Evolutionary conservation across 30 jellyfish, hydroid and myxozoan species (phyloP).

Genomic region (Clytia hemisphaerica): DNA sequence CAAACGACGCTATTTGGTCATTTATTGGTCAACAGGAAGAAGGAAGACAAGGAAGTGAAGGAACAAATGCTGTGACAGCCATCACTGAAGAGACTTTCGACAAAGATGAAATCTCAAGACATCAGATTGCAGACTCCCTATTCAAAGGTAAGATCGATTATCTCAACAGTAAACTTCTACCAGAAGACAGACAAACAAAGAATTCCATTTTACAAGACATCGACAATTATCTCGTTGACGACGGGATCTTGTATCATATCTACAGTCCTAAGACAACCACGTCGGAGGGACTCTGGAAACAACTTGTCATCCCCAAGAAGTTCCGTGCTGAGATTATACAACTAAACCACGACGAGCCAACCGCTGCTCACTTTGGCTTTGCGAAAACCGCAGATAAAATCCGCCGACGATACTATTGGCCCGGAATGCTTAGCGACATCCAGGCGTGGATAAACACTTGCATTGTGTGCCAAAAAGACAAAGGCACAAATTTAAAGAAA

Average conservation of each 20-base stretch:
- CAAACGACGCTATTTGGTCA: no score
- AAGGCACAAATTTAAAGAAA: no score
- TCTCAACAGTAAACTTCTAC: no score
- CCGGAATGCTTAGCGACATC: constrained; percentile 43
- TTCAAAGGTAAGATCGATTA: no score
- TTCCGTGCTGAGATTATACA: no score
- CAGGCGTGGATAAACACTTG: constrained; percentile 48
- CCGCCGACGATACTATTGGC: constrained; percentile 51
- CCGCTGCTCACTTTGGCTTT: constrained; percentile 54
- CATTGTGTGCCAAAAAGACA: constrained; percentile 46
- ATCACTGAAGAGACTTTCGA: not conserved
- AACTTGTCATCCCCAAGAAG: no score
- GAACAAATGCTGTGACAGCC: not conserved
- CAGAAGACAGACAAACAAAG: no score
- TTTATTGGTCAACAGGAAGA: no score
- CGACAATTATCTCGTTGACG: constrained; percentile 13
- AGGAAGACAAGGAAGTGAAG: no score
- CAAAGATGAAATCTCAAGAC: not conserved
- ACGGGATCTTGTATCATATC: constrained; percentile 46
- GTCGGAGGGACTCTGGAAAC: constrained; percentile 13
- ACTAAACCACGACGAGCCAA: constrained; percentile 44
- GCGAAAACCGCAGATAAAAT: constrained; percentile 39
- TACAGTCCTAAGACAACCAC: constrained; percentile 45
- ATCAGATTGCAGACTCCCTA: no score
- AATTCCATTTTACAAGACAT: no score